These are phyloP conservation scores for Drosophila incognita DNA, from an alignment of 2,888 invertebrate species.

Conservation along the genomic window DNA sequence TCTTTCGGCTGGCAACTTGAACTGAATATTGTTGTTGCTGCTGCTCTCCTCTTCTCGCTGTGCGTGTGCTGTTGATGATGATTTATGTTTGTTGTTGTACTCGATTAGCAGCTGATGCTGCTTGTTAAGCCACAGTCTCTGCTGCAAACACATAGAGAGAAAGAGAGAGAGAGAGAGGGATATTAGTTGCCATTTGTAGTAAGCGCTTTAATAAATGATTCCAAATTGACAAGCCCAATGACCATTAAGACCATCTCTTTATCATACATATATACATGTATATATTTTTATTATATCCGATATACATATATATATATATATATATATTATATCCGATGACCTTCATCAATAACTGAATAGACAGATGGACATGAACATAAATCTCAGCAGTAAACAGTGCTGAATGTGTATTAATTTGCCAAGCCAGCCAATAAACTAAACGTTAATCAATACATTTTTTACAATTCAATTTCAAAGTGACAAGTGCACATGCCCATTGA, in stretches of 20 bases:
- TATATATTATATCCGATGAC: background rate
- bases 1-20: slow-evolving; percentile 47
- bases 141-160: slow-evolving; percentile 29
- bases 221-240: slow-evolving; percentile 39
- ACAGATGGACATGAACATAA: slow-evolving; percentile 26
- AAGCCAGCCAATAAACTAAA: background rate
- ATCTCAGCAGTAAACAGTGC: slow-evolving; percentile 39
- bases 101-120: slow-evolving; percentile 64
- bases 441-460: background rate
- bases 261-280: slow-evolving; percentile 4
- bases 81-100: slow-evolving; percentile 61
- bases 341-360: background rate
- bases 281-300: too few relatives aligned
- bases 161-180: background rate
- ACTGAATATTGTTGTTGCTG: slow-evolving; percentile 27
- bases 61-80: slow-evolving; percentile 51
- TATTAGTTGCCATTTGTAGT: slow-evolving; percentile 36
- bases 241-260: slow-evolving; percentile 1
- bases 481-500: background rate
- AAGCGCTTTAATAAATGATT: slow-evolving; percentile 41
- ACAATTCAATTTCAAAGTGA: background rate
- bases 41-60: slow-evolving; percentile 3
- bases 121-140: slow-evolving; percentile 33
- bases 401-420: slow-evolving; percentile 15
- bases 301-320: slow-evolving; percentile 6